Percentiles rank a stretch among this genome's conserved stretches.
Conservation (phyloP, 2,113 vertebrate genomes). For the Caretta caretta region DNA sequence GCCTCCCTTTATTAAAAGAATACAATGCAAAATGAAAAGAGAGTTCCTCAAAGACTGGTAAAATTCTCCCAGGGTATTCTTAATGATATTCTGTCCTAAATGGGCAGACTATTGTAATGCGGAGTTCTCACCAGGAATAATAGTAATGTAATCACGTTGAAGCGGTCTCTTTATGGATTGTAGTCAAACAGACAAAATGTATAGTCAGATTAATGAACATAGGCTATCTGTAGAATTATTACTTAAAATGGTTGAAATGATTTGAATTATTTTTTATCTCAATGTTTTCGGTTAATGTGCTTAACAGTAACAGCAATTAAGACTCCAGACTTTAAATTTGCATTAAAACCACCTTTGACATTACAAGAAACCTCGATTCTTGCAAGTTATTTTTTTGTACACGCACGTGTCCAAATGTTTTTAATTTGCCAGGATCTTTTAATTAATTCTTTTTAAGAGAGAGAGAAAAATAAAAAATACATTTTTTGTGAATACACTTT, state of each 20-base stretch:
- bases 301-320: constrained; percentile 74
- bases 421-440: background rate
- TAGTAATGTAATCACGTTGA: constrained; percentile 78
- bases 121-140: constrained; percentile 73
- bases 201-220: constrained; percentile 72
- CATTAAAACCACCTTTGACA: constrained; percentile 57
- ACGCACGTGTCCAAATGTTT: background rate
- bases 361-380: constrained; percentile 43
- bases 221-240: constrained; percentile 68
- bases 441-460: constrained; percentile 4
- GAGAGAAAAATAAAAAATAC: background rate
- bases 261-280: constrained; percentile 69
- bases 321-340: constrained; percentile 63
- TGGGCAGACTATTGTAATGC: constrained; percentile 72
- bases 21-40: constrained; percentile 79
- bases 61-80: constrained; percentile 76
- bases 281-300: constrained; percentile 74
- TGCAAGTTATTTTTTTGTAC: background rate
- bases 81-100: constrained; percentile 81
- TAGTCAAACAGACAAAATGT: constrained; percentile 72
- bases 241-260: constrained; percentile 62
- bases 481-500: background rate
- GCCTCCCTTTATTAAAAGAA: constrained; percentile 80
- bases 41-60: constrained; percentile 71
- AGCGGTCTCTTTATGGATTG: constrained; percentile 67